Percentiles rank a stretch among this genome's conserved stretches.
These are phyloP conservation scores for Lytechinus pictus DNA, from an alignment of 35 echinoderm and acorn worm species.

Conservation along the genomic window DNA sequence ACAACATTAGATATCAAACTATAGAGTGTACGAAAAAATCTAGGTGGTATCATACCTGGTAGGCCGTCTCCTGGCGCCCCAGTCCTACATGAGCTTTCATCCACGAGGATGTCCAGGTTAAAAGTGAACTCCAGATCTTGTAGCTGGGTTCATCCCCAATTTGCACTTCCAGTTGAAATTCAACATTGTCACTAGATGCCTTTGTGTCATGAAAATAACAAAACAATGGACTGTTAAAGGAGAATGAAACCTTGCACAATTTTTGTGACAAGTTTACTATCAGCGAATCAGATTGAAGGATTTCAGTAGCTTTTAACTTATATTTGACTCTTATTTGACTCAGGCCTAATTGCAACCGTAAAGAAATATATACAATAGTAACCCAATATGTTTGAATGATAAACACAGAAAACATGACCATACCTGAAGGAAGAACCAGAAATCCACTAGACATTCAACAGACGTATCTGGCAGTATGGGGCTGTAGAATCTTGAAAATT, in stretches of 20 bases:
- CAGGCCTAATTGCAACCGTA: too few species aligned
- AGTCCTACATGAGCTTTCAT: constrained; percentile 38
- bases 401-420: not conserved
- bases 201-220: not conserved
- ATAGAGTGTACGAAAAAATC: not conserved
- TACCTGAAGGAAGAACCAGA: constrained; percentile 58
- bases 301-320: too few species aligned
- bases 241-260: too few species aligned
- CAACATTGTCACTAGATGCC: not conserved
- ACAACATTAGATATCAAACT: too few species aligned
- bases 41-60: constrained; percentile 19
- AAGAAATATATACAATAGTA: too few species aligned
- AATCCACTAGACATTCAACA: constrained; percentile 46
- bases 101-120: not conserved
- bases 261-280: too few species aligned
- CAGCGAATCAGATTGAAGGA: too few species aligned
- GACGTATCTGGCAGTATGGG: constrained; percentile 50
- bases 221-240: too few species aligned
- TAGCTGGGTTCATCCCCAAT: not conserved
- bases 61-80: constrained; percentile 33
- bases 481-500: constrained; percentile 48
- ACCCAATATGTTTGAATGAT: too few species aligned
- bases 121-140: constrained; percentile 18
- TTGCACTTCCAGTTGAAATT: not conserved
- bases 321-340: too few species aligned